Conservation (phyloP, 2,888 invertebrate genomes). For the Dicyrtoma fusca region DNA sequence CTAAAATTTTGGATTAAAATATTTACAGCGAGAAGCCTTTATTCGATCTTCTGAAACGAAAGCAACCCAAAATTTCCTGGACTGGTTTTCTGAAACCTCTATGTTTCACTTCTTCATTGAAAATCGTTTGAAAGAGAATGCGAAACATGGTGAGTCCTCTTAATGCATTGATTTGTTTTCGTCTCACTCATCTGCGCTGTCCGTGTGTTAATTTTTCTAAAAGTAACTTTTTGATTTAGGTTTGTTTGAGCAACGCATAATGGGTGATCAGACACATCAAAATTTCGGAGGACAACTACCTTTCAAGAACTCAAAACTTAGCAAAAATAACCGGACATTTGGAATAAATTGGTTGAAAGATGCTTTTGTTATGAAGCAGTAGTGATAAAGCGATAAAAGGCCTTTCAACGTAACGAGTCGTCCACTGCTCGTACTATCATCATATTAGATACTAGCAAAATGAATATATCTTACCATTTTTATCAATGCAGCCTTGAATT, state of each 20-base stretch:
- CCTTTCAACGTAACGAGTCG: too few species aligned
- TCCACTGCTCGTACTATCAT: too few species aligned
- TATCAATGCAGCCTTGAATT: too few species aligned
- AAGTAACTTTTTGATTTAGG: constrained; percentile 53
- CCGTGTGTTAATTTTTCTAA: too few species aligned
- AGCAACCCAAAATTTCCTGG: constrained; percentile 73
- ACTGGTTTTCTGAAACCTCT: constrained; percentile 85
- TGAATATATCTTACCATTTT: too few species aligned
- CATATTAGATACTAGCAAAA: too few species aligned
- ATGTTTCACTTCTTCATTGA: constrained; percentile 79
- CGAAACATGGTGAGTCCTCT: constrained; percentile 48
- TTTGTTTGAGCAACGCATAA: constrained; percentile 59
- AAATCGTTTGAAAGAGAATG: constrained; percentile 59
- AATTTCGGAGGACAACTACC: constrained; percentile 31
- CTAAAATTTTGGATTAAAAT: constrained; percentile 38
- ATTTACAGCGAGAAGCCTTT: constrained; percentile 73
- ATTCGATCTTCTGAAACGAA: constrained; percentile 69
- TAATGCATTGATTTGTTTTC: too few species aligned
- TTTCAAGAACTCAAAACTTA: constrained; percentile 10
- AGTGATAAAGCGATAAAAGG: too few species aligned
- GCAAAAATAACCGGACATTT: constrained; percentile 18
- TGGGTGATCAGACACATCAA: constrained; percentile 57
- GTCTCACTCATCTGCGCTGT: not conserved
- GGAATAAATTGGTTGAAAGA: constrained; percentile 40
- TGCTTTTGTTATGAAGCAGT: constrained; percentile 29